phyloP scores from a whole-genome alignment of 2,797 vertebrate species.

The Halcyon chelicuti region DNA sequence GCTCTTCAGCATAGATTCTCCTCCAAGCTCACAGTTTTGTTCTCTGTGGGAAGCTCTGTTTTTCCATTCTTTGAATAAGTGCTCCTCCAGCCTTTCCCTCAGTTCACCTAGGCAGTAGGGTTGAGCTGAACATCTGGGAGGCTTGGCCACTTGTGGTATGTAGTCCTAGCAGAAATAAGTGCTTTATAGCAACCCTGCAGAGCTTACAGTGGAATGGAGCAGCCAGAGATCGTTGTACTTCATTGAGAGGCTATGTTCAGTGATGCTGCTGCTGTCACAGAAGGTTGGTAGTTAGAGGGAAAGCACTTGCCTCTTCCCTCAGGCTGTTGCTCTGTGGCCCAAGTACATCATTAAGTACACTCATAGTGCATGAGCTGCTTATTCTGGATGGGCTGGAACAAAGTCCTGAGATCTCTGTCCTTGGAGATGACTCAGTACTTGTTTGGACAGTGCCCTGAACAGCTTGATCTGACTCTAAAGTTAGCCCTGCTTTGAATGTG shows the following conservation, averaged over 20 bases:
- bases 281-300: neutral
- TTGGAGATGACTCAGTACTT: neutral
- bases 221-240: neutral
- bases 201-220: neutral
- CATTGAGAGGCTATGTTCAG: rapidly evolving
- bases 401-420: neutral
- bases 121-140: neutral
- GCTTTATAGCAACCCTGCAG: neutral
- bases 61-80: neutral
- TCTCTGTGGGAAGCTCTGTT: neutral
- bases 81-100: neutral
- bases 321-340: neutral
- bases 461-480: neutral
- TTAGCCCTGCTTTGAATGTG: neutral
- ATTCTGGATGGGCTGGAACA: neutral
- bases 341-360: rapidly evolving
- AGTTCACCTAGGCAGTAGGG: neutral
- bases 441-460: neutral
- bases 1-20: rapidly evolving
- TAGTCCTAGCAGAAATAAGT: neutral
- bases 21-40: neutral
- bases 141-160: neutral
- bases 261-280: neutral
- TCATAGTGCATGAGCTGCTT: rapidly evolving
- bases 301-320: neutral